A percentile compares a stretch with the other conserved stretches of the same genome.
These are phyloP conservation scores for Rhysida immarginata DNA, from an alignment of 1,140 invertebrate species.

Conservation along the genomic window DNA sequence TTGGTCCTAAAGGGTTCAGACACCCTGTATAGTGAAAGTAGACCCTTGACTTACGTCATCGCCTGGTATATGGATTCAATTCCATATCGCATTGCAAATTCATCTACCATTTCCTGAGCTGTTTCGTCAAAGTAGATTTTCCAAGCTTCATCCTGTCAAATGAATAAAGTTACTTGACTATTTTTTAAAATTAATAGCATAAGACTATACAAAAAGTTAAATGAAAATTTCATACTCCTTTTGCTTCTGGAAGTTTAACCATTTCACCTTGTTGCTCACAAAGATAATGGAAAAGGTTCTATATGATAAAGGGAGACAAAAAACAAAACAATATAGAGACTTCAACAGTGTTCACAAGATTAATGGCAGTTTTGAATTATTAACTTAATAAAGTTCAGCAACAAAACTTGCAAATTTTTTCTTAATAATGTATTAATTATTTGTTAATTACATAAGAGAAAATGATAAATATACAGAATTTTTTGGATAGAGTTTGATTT, in stretches of 20 bases:
- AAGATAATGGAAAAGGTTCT: conserved; percentile 90
- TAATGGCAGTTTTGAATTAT: too few relatives aligned
- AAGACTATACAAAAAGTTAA: too few relatives aligned
- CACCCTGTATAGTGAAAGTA: too few relatives aligned
- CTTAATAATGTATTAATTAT: too few relatives aligned
- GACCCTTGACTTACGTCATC: conserved; percentile 89
- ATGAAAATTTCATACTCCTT: conserved; percentile 40
- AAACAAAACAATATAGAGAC: too few relatives aligned
- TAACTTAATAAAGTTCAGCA: too few relatives aligned
- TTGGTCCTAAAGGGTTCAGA: conserved; percentile 1
- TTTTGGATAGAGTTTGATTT: too few relatives aligned
- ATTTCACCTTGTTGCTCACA: conserved; percentile 84
- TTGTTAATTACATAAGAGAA: too few relatives aligned
- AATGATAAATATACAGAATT: too few relatives aligned
- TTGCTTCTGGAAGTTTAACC: conserved; percentile 77
- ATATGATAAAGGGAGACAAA: conserved; percentile 20
- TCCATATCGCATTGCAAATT: conserved; percentile 99
- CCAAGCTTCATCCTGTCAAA: conserved; percentile 84
- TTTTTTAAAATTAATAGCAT: too few relatives aligned
- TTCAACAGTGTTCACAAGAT: too few relatives aligned
- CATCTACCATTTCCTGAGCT: conserved; percentile 95
- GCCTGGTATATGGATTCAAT: conserved; percentile 99
- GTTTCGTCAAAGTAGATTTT: conserved; percentile 97
- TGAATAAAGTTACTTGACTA: neutral
- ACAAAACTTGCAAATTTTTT: too few relatives aligned